Conservation (phyloP, 2,113 vertebrate genomes). For the Neogale vison region DNA sequence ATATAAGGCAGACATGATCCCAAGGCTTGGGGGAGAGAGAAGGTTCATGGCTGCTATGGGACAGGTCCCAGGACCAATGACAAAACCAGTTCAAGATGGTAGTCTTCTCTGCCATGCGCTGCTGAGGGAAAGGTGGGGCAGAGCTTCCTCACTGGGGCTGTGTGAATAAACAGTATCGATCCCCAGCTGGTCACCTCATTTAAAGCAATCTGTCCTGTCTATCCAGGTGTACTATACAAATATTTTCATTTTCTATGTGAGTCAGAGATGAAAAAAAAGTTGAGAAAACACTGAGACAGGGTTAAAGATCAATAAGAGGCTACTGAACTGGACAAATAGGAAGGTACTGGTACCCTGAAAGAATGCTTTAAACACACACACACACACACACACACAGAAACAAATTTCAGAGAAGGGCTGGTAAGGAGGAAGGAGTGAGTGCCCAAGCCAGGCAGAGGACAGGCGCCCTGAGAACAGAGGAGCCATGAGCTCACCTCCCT, state of each 20-base stretch:
- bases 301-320: neutral
- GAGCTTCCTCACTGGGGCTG: neutral
- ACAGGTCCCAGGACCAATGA: neutral
- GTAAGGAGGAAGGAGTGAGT: neutral
- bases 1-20: neutral
- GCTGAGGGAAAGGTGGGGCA: neutral
- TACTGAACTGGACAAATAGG: neutral
- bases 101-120: neutral
- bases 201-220: neutral
- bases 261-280: neutral
- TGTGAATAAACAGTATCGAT: fast-evolving
- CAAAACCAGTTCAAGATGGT: neutral
- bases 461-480: neutral
- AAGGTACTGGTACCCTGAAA: neutral
- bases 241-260: neutral
- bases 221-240: neutral
- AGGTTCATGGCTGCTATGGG: neutral
- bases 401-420: too few species aligned
- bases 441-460: too few species aligned
- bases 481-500: neutral
- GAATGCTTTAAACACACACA: neutral
- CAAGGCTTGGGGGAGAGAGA: neutral
- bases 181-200: neutral
- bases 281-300: neutral
- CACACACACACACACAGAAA: neutral